These are phyloP conservation scores for Thalassarche chlororhynchos DNA, from an alignment of 2,113 vertebrate species.

Conservation along the genomic window DNA sequence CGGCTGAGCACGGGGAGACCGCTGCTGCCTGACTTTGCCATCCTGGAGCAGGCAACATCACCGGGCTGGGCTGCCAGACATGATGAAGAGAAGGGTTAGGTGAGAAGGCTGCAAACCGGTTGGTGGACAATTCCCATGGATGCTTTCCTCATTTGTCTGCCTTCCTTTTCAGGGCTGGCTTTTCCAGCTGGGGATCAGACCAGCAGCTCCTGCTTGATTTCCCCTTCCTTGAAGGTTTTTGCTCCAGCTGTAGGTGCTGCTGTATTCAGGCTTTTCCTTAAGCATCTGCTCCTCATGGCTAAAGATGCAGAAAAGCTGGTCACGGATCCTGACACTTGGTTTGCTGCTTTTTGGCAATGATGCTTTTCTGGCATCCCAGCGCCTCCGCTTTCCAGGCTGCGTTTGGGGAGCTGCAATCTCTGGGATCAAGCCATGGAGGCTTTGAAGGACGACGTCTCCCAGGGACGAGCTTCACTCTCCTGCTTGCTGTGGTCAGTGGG, in stretches of 20 bases:
- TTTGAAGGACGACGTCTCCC: not conserved
- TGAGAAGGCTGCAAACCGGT: not conserved
- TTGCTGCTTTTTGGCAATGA: not conserved
- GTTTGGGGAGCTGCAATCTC: not conserved
- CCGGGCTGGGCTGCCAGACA: not conserved
- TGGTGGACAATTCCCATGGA: not conserved
- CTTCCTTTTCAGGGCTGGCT: not conserved
- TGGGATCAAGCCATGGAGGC: not conserved
- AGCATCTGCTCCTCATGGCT: not conserved
- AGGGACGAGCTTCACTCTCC: not conserved
- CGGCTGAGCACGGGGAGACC: not conserved
- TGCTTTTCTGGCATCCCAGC: not conserved
- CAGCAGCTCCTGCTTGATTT: not conserved
- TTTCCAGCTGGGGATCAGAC: not conserved
- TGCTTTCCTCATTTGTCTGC: not conserved
- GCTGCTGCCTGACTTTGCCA: not conserved
- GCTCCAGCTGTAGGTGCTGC: not conserved
- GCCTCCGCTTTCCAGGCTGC: fast-evolving
- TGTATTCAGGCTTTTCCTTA: not conserved
- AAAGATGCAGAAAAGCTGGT: not conserved
- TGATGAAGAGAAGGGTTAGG: not conserved
- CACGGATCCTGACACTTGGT: fast-evolving
- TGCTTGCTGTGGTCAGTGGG: fast-evolving
- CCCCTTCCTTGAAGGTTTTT: not conserved
- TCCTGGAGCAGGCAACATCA: not conserved